phyloP scores from a whole-genome alignment of 2,888 invertebrate species.

The Eristalis tenax region DNA sequence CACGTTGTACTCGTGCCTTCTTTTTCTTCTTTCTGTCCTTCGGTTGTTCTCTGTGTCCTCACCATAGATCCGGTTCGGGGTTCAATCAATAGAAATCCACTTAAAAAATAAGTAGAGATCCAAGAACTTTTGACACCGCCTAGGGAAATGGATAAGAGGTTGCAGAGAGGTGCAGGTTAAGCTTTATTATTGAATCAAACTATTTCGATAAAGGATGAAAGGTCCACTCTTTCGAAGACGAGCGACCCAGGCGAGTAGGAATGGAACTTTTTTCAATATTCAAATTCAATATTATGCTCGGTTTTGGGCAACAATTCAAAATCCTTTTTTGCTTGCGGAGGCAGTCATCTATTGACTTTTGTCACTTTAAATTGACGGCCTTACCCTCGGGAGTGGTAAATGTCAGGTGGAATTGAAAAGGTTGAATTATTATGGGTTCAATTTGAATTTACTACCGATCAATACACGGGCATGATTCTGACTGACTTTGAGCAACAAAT shows the following conservation, averaged over 20 bases:
- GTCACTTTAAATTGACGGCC: slow-evolving; percentile 37
- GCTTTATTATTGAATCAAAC: slow-evolving; percentile 59
- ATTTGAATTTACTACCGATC: background rate
- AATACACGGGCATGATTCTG: background rate
- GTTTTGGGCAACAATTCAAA: slow-evolving; percentile 33
- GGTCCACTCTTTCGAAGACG: background rate
- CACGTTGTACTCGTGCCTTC: background rate
- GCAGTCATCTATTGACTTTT: slow-evolving; percentile 49
- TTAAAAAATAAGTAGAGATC: slow-evolving; percentile 33
- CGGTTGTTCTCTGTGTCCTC: background rate
- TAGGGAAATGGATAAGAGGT: background rate
- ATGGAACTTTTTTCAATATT: slow-evolving; percentile 59
- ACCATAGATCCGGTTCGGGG: slow-evolving; percentile 9
- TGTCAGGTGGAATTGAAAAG: background rate
- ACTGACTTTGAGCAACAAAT: too few species aligned
- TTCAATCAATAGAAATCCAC: slow-evolving; percentile 45
- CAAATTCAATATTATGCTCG: slow-evolving; percentile 15
- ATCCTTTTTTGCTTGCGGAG: slow-evolving; percentile 5
- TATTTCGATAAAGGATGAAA: slow-evolving; percentile 42
- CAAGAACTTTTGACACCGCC: slow-evolving; percentile 2
- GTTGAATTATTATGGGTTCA: background rate
- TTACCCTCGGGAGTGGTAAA: background rate
- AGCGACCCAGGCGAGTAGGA: too few species aligned
- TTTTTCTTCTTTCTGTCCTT: slow-evolving; percentile 27
- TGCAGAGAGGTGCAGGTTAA: slow-evolving; percentile 17